phyloP scores from a whole-genome alignment of 2,888 invertebrate genomes.

The Hemistola chrysoprasaria region DNA sequence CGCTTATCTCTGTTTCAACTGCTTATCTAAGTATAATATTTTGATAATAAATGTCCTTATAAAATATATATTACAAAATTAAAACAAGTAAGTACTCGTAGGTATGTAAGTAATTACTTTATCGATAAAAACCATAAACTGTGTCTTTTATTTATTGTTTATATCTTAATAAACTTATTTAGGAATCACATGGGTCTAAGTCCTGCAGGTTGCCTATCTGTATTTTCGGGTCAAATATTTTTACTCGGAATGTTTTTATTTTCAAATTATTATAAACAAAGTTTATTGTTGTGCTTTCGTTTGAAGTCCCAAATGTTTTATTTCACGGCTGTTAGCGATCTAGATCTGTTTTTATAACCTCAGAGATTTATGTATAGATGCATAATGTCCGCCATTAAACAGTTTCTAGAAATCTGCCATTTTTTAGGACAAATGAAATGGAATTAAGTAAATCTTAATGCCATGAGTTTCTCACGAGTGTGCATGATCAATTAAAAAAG shows the following conservation, averaged over 20 bases:
- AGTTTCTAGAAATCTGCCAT: constrained; percentile 20
- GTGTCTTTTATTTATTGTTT: too few relatives aligned
- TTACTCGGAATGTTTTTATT: constrained; percentile 9
- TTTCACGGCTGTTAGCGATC: constrained; percentile 22
- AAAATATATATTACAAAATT: too few relatives aligned
- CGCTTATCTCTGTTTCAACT: too few relatives aligned
- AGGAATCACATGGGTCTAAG: too few relatives aligned
- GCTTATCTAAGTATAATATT: too few relatives aligned
- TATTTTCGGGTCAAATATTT: neutral
- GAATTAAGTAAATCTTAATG: constrained; percentile 12
- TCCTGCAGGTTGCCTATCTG: too few relatives aligned
- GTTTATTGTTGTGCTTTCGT: constrained; percentile 23
- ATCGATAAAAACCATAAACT: too few relatives aligned
- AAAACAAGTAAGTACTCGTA: too few relatives aligned
- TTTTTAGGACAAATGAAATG: constrained; percentile 14
- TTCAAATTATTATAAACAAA: constrained; percentile 17
- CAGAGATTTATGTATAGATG: constrained; percentile 30
- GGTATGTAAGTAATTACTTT: too few relatives aligned
- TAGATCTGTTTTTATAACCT: constrained; percentile 23
- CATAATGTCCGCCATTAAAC: constrained; percentile 19
- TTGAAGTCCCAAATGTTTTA: constrained; percentile 29
- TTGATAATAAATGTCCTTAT: too few relatives aligned
- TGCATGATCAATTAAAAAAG: neutral
- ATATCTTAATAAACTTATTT: too few relatives aligned
- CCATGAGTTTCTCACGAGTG: constrained; percentile 1